Conservation (phyloP, 2,113 vertebrate genomes). For the Chionis minor region DNA sequence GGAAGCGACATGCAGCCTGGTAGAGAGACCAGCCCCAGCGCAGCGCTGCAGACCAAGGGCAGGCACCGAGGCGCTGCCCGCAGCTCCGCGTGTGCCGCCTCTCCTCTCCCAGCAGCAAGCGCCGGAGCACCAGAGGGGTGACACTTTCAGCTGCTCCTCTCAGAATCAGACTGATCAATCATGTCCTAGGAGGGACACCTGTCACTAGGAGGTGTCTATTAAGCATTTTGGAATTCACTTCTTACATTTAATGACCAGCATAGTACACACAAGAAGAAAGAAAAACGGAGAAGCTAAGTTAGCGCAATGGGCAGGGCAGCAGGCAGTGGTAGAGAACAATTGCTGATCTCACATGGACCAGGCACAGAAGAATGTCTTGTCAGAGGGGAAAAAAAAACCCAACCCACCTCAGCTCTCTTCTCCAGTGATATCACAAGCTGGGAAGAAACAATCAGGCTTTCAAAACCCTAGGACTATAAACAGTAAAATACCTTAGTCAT, state of each 20-base stretch:
- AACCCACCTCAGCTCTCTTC: background rate
- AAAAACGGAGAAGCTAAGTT: background rate
- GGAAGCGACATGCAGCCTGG: no score
- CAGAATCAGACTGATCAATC: background rate
- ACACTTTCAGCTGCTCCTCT: background rate
- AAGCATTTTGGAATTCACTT: background rate
- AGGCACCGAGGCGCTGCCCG: background rate
- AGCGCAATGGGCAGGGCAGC: background rate
- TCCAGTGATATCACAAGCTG: background rate
- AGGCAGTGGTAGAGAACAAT: background rate
- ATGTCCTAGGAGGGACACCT: no score
- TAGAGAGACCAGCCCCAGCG: background rate
- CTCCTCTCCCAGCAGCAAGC: background rate
- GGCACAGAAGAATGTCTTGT: background rate
- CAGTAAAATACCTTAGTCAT: background rate
- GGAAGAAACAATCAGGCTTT: constrained; percentile 3
- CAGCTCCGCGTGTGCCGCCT: background rate
- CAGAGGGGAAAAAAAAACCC: background rate
- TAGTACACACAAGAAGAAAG: background rate
- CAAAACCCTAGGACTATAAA: background rate
- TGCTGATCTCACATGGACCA: background rate
- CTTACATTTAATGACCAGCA: background rate
- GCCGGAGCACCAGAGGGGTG: background rate
- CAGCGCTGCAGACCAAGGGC: background rate
- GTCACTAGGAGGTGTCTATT: background rate